Conservation (phyloP, 1,140 invertebrate genomes). For the Sycophila sp. region DNA sequence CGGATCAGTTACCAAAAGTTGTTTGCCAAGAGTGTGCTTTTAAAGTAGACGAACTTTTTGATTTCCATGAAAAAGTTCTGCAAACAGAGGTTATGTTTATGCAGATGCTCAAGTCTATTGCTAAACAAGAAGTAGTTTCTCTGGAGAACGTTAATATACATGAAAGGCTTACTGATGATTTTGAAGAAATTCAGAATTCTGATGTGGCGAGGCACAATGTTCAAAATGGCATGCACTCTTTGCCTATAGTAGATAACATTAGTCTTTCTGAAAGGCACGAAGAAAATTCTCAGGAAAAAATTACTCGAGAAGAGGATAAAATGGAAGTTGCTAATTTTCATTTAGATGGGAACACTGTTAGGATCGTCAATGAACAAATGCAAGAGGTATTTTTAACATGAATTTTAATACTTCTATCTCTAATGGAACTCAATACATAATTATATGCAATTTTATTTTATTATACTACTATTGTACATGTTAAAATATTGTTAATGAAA, state of each 20-base stretch:
- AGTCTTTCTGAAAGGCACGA: constrained; percentile 55
- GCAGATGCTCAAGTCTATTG: constrained; percentile 65
- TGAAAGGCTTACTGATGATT: constrained; percentile 47
- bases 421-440: too few relatives aligned
- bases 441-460: too few relatives aligned
- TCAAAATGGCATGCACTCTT: constrained; percentile 50
- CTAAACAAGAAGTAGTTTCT: constrained; percentile 46
- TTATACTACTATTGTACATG: too few relatives aligned
- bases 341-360: constrained; percentile 59
- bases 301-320: constrained; percentile 53
- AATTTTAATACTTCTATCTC: too few relatives aligned
- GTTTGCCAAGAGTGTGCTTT: constrained; percentile 71
- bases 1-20: constrained; percentile 71
- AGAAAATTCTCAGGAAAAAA: constrained; percentile 58
- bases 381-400: constrained; percentile 51
- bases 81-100: constrained; percentile 69
- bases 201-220: constrained; percentile 37
- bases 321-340: constrained; percentile 59
- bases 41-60: constrained; percentile 70
- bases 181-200: constrained; percentile 52
- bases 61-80: constrained; percentile 70
- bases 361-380: constrained; percentile 61
- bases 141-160: constrained; percentile 44
- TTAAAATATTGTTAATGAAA: too few relatives aligned
- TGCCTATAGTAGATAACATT: constrained; percentile 61